Evolutionary conservation across 2,888 invertebrate species (phyloP).

Genomic region (Octodonta nipae): DNA sequence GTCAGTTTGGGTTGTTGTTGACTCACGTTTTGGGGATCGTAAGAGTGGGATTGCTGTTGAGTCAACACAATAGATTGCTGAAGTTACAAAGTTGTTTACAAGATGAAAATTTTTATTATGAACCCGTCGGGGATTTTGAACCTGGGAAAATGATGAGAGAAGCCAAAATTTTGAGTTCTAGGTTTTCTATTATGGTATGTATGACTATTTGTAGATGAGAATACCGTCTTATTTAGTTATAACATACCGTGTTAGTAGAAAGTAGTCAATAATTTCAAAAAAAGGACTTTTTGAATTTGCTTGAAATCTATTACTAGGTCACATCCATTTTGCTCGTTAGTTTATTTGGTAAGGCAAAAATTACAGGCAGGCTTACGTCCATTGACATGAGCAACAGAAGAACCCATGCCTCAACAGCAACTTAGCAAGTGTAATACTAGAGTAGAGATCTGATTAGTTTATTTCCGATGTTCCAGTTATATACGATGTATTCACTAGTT

Average conservation of each 20-base stretch:
- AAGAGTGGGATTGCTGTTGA: constrained; percentile 4
- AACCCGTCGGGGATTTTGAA: constrained; percentile 4
- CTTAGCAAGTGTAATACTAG: no score
- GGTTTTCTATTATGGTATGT: constrained; percentile 4
- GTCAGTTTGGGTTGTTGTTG: constrained; percentile 7
- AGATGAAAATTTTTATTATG: constrained; percentile 7
- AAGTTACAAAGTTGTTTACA: constrained; percentile 5
- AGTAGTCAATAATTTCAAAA: no score
- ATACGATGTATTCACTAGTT: neutral
- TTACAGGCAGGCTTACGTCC: no score
- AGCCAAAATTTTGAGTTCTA: constrained; percentile 4
- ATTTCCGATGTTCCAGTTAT: constrained; percentile 3
- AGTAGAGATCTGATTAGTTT: no score
- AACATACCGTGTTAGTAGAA: neutral
- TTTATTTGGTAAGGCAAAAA: no score
- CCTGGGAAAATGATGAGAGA: constrained; percentile 5
- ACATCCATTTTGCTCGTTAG: no score
- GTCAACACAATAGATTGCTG: constrained; percentile 3
- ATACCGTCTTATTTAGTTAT: neutral
- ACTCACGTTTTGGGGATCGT: constrained; percentile 6
- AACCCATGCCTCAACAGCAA: no score
- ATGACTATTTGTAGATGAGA: neutral
- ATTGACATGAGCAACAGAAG: no score
- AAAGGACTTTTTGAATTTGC: no score
- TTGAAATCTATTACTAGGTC: no score